Conservation (phyloP, 2,888 invertebrate genomes). For the Deilephila porcellus region DNA sequence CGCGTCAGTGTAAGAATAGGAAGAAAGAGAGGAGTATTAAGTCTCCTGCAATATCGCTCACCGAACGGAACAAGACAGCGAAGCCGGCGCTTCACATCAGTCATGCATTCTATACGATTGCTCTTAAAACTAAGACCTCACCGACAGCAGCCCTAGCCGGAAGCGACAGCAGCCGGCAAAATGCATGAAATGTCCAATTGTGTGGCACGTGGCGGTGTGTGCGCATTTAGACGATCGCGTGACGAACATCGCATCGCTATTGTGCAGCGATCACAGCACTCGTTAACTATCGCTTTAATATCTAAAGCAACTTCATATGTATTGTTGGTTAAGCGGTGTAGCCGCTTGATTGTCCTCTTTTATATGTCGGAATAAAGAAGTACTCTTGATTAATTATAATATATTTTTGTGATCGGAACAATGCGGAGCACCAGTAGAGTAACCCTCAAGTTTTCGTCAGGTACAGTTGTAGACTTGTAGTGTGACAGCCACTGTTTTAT, state of each 20-base stretch:
- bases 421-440: too few relatives aligned
- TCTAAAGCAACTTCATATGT: background rate
- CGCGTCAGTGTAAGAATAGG: too few relatives aligned
- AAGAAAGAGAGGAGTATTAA: too few relatives aligned
- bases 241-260: constrained; percentile 44
- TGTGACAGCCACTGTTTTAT: too few relatives aligned
- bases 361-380: too few relatives aligned
- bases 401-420: too few relatives aligned
- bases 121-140: background rate
- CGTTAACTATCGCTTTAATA: background rate
- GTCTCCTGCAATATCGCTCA: too few relatives aligned
- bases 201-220: constrained; percentile 48
- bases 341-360: background rate
- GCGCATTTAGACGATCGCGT: constrained; percentile 40
- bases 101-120: background rate
- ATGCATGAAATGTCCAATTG: constrained; percentile 46
- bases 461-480: too few relatives aligned
- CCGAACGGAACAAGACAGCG: too few relatives aligned
- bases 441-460: too few relatives aligned
- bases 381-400: too few relatives aligned
- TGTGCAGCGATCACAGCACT: constrained; percentile 32
- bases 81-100: too few relatives aligned
- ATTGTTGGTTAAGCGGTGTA: background rate
- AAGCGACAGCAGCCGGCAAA: constrained; percentile 50
- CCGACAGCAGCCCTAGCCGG: constrained; percentile 49